Base-by-base conservation (phyloP, 2,797 vertebrate genomes). In the Mionectes olivaceus region DNA sequence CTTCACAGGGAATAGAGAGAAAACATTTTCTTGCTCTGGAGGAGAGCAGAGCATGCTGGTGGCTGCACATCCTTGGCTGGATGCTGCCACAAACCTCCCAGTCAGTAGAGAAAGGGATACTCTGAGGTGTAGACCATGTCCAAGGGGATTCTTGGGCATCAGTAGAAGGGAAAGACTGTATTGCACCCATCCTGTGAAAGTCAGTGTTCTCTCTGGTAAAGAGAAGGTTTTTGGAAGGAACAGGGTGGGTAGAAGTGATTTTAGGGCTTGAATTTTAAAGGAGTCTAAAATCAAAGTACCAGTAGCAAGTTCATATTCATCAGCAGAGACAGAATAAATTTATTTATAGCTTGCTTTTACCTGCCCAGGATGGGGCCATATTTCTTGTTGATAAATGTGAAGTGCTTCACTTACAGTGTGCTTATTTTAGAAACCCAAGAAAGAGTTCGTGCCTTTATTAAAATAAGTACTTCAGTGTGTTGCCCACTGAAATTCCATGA, bases 321-420 rank as follows among this genome's bases (percentile, higher is more conserved):
- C 92, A 94, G 23, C 71, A 78, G 59, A 93, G 37, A 82, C 28
- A 76, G 55, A 17, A 74, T 74, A 73, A 32, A 47, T 81, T 76
- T 83, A 90, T 85, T 95, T 94, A 39, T 75, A 61, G 27, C 83
- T 93, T 85, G 69, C 79, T 94, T 94, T 96, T 90, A 93, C 92
- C 85, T 95, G 67, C 87, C 63, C 53, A 63, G 93, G 83, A 95
- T 90, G 82, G 55, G 73, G 81, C 63, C 39, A 1, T 87, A 64
- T 91, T 93, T 76, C 64, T 90, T 86, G 56, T 81, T 94, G 89
- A 94, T 86, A 89, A 95, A 93, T 94, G 73, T 91, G 19, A 92
- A 96, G 74, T 87, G 64, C 64, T 94, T 92, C 78, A 75, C 64
- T 91, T 93, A 75, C 37, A 82, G 75, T 0, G 0, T 49, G 41